Conservation (phyloP, 2,113 vertebrate genomes). For the Alexandromys fortis region DNA sequence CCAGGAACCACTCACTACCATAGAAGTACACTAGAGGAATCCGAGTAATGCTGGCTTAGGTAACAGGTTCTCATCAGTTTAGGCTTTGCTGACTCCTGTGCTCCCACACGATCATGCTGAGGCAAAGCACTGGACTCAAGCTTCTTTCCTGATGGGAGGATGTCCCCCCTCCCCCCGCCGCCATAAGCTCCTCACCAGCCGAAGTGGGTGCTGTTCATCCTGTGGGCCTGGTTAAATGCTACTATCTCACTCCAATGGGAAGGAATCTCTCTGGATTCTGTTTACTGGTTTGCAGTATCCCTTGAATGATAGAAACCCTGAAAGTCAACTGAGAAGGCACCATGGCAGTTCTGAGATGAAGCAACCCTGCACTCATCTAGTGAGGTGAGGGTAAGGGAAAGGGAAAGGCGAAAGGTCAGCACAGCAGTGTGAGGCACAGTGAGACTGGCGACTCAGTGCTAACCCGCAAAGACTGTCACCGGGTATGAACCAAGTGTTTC, state of each 20-base stretch:
- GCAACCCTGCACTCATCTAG: not conserved
- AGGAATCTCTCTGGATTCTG: not conserved
- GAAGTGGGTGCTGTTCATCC: not conserved
- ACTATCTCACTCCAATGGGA: not conserved
- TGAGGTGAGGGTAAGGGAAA: not conserved
- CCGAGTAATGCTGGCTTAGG: not conserved
- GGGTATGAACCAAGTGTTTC: not conserved
- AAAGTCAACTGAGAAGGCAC: not conserved
- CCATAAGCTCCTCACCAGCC: not conserved
- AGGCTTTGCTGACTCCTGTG: not conserved
- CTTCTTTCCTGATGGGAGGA: not conserved
- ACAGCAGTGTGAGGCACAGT: not conserved
- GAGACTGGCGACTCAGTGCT: not conserved
- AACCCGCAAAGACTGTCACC: not conserved
- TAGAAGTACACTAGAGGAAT: not conserved
- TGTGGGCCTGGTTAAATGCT: not conserved
- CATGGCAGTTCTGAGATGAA: not conserved
- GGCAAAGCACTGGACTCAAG: not conserved
- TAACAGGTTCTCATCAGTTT: not conserved
- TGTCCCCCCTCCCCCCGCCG: not conserved
- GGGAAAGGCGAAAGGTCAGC: not conserved
- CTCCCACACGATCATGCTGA: not conserved
- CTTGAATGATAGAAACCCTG: not conserved
- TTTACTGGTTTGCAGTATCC: not conserved
- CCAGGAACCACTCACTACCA: not conserved